Base-by-base conservation (phyloP, 2,888 invertebrate species). In the Melieria picta region DNA sequence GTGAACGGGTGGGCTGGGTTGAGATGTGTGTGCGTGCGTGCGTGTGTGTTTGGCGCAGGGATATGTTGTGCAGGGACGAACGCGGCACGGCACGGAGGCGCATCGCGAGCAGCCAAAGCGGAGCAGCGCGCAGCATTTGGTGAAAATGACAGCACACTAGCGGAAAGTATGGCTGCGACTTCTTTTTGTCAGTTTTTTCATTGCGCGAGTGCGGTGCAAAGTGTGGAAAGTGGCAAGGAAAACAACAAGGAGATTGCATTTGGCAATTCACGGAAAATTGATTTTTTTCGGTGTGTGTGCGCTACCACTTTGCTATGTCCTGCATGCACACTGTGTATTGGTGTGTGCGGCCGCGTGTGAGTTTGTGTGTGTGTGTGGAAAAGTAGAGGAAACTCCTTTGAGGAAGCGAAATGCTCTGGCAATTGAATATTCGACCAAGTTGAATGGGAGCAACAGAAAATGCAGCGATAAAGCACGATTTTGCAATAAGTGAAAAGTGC, bases 261-360 rank as follows among this genome's bases (percentile, higher is more conserved):
- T 69, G 56, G 69, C 63, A 64, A 52, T 65, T 30, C 30, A 30
- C 30, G 46, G 61, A 43, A 72, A 72, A 74, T 69, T 74, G 69
- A 69, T 69, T 74, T 74, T 73, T 72, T 72, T 30, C 63, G 42
- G 48, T n/a, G 57, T 65, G 52, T 57, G 67, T 16, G 43, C 46
- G 56, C 52, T 67, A 52, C 43, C 50, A 61, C 16, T 58, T 30
- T 30, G 30, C 30, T 3, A 30, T 30, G 30, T 30, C 30, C 30
- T 30, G 30, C 30, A 30, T 30, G 30, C 30, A 30, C 30, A 30
- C 30, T 30, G 30, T 30, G 30, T 30, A 30, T 30, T 30, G 30
- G 30, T 30, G 30, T 30, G 30, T 30, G 30, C 30, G 30, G 30
- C 30, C 30, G 30, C 30, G 30, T 30, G 30, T 30, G 30, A 30